Evolutionary conservation across 2,113 vertebrate genomes (phyloP), one percentile per base, ranked within the genome.

Genomic region (Ploceus nigricollis): DNA sequence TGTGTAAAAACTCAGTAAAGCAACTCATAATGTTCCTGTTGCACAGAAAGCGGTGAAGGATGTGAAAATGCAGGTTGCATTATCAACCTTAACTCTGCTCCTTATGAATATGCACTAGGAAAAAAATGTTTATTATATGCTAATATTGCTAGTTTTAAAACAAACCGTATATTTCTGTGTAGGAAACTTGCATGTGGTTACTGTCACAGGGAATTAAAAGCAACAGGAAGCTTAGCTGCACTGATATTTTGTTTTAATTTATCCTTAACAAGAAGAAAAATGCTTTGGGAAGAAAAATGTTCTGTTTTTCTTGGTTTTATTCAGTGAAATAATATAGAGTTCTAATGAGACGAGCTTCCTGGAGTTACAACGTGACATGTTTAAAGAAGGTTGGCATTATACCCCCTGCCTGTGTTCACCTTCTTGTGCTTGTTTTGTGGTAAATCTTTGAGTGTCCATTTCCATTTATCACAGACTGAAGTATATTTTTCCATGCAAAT

Each of bases 101-200:
- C 48, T 89, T 91, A 84, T 82, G 57, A 87, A 82, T 94, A 76
- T 82, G 61, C 66, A 61, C 44, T 72, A 27, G 35, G 68, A 81
- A 82, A 60, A 57, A 82, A 94, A 82, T 51, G 48, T 85, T 89
- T 93, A 65, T 88, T 95, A 24, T 75, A 44, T 82, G 56, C 57
- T 84, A 78, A 91, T 87, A 85, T 57, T 84, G 65, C 69, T 76
- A 76, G 89, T 72, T 89, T 94, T 95, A 89, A 93, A 95, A 94
- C 75, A 95, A 95, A 91, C 73, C 18, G 11, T 72, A 20, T 69
- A 56, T 94, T 93, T 87, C 81, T 94, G 66, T 82, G 40, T 71
- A 93, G 87, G 78, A 92, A 89, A 82, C 77, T 72, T 87, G 57
- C 61, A 76, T 60, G 53, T 68, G 69, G 81, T 91, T 94, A 40